Percentiles rank a stretch among this genome's conserved stretches.
Evolutionary conservation across 2,113 vertebrate genomes (phyloP).

Genomic region (Oryzias curvinotus): DNA sequence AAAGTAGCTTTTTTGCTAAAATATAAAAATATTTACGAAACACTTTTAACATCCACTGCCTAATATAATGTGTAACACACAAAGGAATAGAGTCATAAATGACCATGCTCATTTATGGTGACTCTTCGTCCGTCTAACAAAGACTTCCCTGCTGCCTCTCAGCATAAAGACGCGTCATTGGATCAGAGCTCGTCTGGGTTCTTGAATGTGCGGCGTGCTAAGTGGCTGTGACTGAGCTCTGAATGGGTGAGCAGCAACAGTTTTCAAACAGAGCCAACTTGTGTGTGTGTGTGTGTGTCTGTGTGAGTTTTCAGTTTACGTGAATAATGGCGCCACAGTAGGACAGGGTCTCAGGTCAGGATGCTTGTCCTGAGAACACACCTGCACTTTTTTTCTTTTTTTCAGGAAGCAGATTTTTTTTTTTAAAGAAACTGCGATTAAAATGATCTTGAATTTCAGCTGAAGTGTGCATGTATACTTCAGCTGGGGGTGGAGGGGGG

Average conservation of each 20-base stretch:
- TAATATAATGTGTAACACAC: neutral
- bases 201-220: conserved; percentile 76
- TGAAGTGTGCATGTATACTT: conserved; percentile 13
- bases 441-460: conserved; percentile 8
- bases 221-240: conserved; percentile 79
- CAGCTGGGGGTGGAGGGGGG: conserved; percentile 26
- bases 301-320: conserved; percentile 54
- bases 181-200: conserved; percentile 78
- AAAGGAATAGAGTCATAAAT: conserved; percentile 9
- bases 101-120: conserved; percentile 34
- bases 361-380: conserved; percentile 39
- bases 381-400: conserved; percentile 6
- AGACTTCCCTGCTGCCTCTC: conserved; percentile 72
- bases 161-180: conserved; percentile 81
- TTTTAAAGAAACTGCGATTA: conserved; percentile 3
- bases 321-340: conserved; percentile 66
- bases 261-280: conserved; percentile 64
- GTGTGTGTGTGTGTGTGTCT: conserved; percentile 35
- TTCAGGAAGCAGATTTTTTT: neutral
- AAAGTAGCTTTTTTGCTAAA: neutral
- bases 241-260: conserved; percentile 76
- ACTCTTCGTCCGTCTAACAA: conserved; percentile 75
- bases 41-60: too few species aligned
- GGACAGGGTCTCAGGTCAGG: conserved; percentile 57
- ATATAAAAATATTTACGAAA: neutral